Base-by-base conservation (phyloP, 2,888 invertebrate species). In the Vesta saturnalis region DNA sequence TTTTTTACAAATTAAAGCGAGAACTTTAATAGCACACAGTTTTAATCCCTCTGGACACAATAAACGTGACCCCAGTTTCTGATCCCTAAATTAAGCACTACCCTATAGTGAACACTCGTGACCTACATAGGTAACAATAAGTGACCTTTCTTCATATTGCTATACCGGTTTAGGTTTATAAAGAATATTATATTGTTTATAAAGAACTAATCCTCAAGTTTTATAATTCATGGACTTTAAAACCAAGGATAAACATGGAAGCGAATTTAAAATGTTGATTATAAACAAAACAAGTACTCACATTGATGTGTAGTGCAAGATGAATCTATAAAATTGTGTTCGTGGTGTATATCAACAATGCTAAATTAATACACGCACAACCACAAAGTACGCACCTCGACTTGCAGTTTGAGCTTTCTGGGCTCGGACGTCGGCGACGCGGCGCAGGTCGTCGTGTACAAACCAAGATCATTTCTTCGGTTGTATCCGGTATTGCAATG, bases 361-460 rank as follows among this genome's bases (percentile, higher is more conserved):
- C 12, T 35, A 54, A 64, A 64, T 58, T 58, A 49, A 43, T 22
- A 49, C 46, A 35, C 19, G 14, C 12, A 60, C 15, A 46, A 30
- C 2, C 5, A 4, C 12, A 15, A 56, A 16, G 49, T 16, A 59
- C 49, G 35, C 63, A 43, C 59, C 30, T 21, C 58, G 56, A 57
- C 49, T 30, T 59, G 64, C 49, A 62, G 58, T 61, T 62, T 59
- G 62, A 67, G 67, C 63, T 63, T 67, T 67, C 22, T 43, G 52
- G 52, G 57, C 52, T 61, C 49, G 63, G 67, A 63, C 63, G 63
- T 55, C 67, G 67, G 54, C 67, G 67, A 58, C 67, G 57, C 67
- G 67, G 67, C 67, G 67, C 67, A 67, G 57, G 67, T 63, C 67
- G 58, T 47, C 57, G 21, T n/a, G 30, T 39, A 62, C 62, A 62